phyloP scores from a whole-genome alignment of 2,888 invertebrate species.

The Liodrosophila aerea region DNA sequence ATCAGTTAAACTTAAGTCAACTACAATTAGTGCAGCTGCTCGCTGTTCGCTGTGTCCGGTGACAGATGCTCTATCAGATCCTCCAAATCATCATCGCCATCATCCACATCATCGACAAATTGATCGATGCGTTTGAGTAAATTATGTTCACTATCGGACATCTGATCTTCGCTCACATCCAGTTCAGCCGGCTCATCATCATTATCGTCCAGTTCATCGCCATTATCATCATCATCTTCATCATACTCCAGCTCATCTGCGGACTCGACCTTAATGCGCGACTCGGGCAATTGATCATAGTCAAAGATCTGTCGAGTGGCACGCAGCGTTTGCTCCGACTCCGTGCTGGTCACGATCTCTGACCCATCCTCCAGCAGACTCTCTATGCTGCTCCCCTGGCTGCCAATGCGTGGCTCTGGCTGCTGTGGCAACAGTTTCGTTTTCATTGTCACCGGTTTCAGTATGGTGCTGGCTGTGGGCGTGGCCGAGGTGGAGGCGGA shows the following conservation, averaged over 20 bases:
- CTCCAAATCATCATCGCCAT: constrained; percentile 64
- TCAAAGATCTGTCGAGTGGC: constrained; percentile 81
- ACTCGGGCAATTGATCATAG: constrained; percentile 81
- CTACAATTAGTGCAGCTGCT: constrained; percentile 38
- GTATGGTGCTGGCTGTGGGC: constrained; percentile 46
- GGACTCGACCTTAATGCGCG: constrained; percentile 59
- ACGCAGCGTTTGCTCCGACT: constrained; percentile 70
- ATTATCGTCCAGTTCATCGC: constrained; percentile 24
- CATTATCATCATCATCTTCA: constrained; percentile 48
- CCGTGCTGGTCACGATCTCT: constrained; percentile 62
- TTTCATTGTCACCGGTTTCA: constrained; percentile 59
- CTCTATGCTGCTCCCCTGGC: constrained; percentile 57
- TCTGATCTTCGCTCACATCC: constrained; percentile 29
- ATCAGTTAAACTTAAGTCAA: constrained; percentile 19
- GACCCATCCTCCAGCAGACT: constrained; percentile 50
- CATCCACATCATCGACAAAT: constrained; percentile 68
- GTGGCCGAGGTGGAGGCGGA: neutral
- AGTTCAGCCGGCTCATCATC: constrained; percentile 12
- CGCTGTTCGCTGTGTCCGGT: constrained; percentile 34
- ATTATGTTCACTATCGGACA: constrained; percentile 54
- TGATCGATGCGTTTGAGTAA: constrained; percentile 74
- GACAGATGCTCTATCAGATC: constrained; percentile 60
- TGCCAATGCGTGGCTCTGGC: constrained; percentile 69
- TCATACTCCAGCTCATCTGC: constrained; percentile 20
- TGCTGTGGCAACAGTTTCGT: constrained; percentile 49